Evolutionary conservation across 2,113 vertebrate species (phyloP), one percentile per base, ranked within the genome.

Genomic region (Rhabdomys dilectus): DNA sequence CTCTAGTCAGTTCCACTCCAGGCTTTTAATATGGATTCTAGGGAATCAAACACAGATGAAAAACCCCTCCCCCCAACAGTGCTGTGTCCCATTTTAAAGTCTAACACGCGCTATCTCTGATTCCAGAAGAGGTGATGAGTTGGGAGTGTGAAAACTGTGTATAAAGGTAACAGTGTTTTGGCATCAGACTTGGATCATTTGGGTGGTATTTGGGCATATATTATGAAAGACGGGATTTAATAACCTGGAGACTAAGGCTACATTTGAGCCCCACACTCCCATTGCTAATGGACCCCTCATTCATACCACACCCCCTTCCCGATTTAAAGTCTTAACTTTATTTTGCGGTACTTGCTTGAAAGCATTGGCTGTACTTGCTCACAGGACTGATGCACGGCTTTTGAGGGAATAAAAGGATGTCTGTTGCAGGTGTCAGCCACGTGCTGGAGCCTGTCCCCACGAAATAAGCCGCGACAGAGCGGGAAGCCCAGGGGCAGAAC

Each of bases 361-460:
- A 51, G 51, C 51, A 51, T 51, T 51, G 8, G 22, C 60, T 62
- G 60, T 26, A 26, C 7, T 62, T 62, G 60, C 8, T 62, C 26
- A 24, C 2, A 34, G 58, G 82, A 42, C 60, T 93, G 78, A 80
- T 70, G 45, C 17, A 26, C 45, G 88, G 70, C 62, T 95, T 73
- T 92, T 36, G 62, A 95, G 75, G 94, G 87, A 87, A 87, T 31
- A 93, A 95, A 90, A 13, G 36, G 8, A 66, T 34, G 34, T 95
- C 82, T 88, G 76, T 22, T 93, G 48, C 39, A 48, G 53, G 60
- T 66, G 36, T 87, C 78, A 85, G n/a, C 22, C 53, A 5, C 62
- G 8, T 88, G 24, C 62, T 82, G 51, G 45, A 73, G 34, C 12
- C 42, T 93, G n/a, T 70, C 29, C 72, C 76, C 70, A 93, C 45